Conservation (phyloP, 2,888 invertebrate genomes). For the Torymus tubicola region DNA sequence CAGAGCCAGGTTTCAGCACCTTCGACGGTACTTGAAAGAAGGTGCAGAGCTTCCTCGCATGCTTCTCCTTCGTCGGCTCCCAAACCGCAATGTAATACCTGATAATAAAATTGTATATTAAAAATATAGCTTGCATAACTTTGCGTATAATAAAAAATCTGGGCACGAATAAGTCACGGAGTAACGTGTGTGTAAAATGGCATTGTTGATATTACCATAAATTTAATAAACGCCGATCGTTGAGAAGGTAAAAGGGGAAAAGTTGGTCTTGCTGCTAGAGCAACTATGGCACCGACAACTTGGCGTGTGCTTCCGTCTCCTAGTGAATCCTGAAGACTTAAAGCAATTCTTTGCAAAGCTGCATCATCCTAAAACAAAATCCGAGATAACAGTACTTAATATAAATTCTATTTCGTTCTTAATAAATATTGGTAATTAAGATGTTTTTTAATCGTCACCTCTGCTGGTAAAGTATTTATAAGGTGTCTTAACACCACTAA, state of each 20-base stretch:
- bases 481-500: slow-evolving; percentile 69
- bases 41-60: slow-evolving; percentile 70
- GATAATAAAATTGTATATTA: slow-evolving; percentile 3
- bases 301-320: slow-evolving; percentile 68
- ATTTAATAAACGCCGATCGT: slow-evolving; percentile 68
- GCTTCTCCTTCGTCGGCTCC: slow-evolving; percentile 67
- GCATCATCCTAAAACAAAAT: slow-evolving; percentile 65
- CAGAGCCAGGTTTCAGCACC: slow-evolving; percentile 72
- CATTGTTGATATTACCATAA: slow-evolving; percentile 64
- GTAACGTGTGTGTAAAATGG: too few relatives aligned
- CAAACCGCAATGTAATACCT: slow-evolving; percentile 64
- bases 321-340: slow-evolving; percentile 70
- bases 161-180: too few relatives aligned
- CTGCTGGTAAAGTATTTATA: slow-evolving; percentile 70
- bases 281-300: slow-evolving; percentile 70
- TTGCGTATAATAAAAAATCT: too few relatives aligned
- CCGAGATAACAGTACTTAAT: slow-evolving; percentile 1
- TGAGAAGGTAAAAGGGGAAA: slow-evolving; percentile 70
- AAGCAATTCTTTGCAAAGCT: slow-evolving; percentile 69
- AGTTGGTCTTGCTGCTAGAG: slow-evolving; percentile 70
- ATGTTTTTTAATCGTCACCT: slow-evolving; percentile 60
- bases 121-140: slow-evolving; percentile 4
- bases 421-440: not conserved
- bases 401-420: not conserved
- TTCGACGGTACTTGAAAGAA: slow-evolving; percentile 71